Percentiles rank a stretch among this genome's conserved stretches.
These are phyloP conservation scores for Poeciliopsis infans DNA, from an alignment of 2,797 vertebrate species.

Conservation along the genomic window DNA sequence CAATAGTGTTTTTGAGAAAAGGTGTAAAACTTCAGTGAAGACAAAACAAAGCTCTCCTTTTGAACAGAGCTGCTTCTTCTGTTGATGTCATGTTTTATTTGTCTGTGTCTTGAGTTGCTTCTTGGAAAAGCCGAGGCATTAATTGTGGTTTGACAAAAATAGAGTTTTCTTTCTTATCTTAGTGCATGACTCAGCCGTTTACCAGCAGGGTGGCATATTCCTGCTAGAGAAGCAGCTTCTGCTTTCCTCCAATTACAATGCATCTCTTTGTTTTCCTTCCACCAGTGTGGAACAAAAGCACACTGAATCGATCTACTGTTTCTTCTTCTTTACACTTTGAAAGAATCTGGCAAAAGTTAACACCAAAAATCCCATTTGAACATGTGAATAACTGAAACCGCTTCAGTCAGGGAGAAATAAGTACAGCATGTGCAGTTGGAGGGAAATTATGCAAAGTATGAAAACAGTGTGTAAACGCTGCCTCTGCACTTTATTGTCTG, in stretches of 20 bases:
- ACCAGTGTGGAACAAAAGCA: not conserved
- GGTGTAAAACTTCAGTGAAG: not conserved
- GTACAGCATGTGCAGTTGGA: conserved; percentile 28
- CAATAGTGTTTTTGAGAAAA: not conserved
- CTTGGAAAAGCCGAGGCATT: not conserved
- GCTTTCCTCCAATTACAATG: not conserved
- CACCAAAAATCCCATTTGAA: not conserved
- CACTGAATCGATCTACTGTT: not conserved
- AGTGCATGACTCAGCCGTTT: not conserved
- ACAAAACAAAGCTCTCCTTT: not conserved
- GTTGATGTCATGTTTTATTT: not conserved
- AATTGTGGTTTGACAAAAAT: not conserved
- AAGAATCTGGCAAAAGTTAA: not conserved
- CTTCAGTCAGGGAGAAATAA: conserved; percentile 20
- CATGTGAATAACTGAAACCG: conserved; percentile 25
- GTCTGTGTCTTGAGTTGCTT: not conserved
- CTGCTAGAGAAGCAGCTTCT: not conserved
- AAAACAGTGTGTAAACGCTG: conserved; percentile 18
- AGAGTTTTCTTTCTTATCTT: not conserved
- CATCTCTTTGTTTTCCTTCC: not conserved
- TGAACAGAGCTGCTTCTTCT: not conserved
- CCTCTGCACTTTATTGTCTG: conserved; percentile 42
- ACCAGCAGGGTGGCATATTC: not conserved
- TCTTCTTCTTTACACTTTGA: not conserved
- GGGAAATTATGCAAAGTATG: conserved; percentile 30